These are phyloP conservation scores for Candoia aspera DNA, from an alignment of 2,113 vertebrate genomes.

Conservation along the genomic window DNA sequence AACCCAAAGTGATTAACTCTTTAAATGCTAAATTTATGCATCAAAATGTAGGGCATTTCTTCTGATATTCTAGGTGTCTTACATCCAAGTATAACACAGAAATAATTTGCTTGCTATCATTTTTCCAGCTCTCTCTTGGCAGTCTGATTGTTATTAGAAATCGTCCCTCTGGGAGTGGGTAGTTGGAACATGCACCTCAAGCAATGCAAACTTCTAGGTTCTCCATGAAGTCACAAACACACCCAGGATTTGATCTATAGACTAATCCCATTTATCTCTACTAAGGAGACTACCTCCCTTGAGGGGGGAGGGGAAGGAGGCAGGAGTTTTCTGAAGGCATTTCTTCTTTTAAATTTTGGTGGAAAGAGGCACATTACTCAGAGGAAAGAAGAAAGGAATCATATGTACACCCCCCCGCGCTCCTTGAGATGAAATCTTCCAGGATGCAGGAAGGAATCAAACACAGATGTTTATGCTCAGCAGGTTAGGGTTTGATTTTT, in stretches of 20 bases:
- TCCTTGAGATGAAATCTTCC: not conserved
- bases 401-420: not conserved
- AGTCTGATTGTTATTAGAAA: not conserved
- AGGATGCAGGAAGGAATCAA: not conserved
- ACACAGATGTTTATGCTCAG: not conserved
- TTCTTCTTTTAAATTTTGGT: not conserved
- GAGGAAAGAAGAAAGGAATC: not conserved
- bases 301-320: not conserved
- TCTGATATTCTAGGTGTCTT: not conserved
- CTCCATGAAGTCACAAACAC: not conserved
- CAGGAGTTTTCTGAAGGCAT: not conserved
- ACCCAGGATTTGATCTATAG: not conserved
- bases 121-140: not conserved
- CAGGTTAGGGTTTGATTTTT: not conserved
- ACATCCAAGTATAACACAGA: not conserved
- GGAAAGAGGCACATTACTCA: not conserved
- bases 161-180: not conserved
- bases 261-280: not conserved
- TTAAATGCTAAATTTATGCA: not conserved
- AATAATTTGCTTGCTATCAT: not conserved
- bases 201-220: not conserved
- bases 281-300: not conserved
- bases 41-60: not conserved
- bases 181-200: not conserved
- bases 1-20: not conserved